phyloP scores from a whole-genome alignment of 2,888 invertebrate genomes.

The Trichopoda pennipes region DNA sequence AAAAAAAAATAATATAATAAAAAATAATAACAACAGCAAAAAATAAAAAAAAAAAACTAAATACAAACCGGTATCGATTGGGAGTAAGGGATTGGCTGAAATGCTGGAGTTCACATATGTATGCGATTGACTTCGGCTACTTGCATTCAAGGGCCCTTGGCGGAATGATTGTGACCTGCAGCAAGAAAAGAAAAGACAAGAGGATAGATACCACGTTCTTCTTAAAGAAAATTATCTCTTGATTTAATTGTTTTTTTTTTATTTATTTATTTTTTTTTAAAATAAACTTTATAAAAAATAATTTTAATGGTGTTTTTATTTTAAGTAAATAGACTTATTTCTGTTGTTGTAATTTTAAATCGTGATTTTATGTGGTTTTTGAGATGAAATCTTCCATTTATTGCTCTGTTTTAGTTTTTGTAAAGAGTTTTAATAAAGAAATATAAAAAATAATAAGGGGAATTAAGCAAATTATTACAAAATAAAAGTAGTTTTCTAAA shows the following conservation, averaged over 20 bases:
- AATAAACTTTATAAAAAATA: slow-evolving; percentile 47
- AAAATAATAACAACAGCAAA: slow-evolving; percentile 73
- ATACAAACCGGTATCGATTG: slow-evolving; percentile 88
- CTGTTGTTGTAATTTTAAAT: slow-evolving; percentile 41
- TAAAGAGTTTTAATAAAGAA: slow-evolving; percentile 2
- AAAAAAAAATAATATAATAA: slow-evolving; percentile 65
- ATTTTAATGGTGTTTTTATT: slow-evolving; percentile 36
- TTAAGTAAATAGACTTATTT: slow-evolving; percentile 57
- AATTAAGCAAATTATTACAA: neutral
- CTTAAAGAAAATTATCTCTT: slow-evolving; percentile 70
- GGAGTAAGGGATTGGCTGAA: slow-evolving; percentile 96
- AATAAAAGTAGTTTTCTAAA: neutral
- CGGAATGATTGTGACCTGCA: slow-evolving; percentile 97
- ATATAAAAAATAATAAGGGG: neutral
- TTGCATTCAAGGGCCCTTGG: slow-evolving; percentile 83
- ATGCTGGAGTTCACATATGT: slow-evolving; percentile 92
- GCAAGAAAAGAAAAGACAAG: slow-evolving; percentile 81
- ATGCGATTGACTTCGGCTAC: slow-evolving; percentile 83
- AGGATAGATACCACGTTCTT: slow-evolving; percentile 79
- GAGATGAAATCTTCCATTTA: slow-evolving; percentile 5
- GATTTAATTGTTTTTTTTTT: slow-evolving; percentile 63
- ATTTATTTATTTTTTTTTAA: slow-evolving; percentile 35
- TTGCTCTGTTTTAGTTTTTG: slow-evolving; percentile 7
- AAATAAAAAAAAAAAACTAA: slow-evolving; percentile 75
- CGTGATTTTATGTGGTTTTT: slow-evolving; percentile 43